Evolutionary conservation across 1,140 invertebrate species (phyloP), one percentile per base, ranked within the genome.

Genomic region (Sinonovacula constricta): DNA sequence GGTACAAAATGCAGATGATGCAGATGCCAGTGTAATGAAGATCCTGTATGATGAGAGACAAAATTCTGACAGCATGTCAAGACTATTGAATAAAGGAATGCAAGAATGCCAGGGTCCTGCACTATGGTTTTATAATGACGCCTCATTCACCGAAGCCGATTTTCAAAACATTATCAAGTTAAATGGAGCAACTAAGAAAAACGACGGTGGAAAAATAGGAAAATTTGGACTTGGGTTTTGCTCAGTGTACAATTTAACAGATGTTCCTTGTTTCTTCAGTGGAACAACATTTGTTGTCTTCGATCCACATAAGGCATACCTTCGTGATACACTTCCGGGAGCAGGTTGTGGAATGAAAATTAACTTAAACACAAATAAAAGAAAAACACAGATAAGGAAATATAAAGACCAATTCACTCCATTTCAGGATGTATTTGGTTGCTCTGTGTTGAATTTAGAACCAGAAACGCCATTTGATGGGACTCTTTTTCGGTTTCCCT

Each of bases 1-100:
- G 15, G 68, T 88, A 36, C 87, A 88, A 62, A 88, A 97, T 80
- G 88, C 89, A 24, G 89, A 90, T 78, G 89, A 90, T 84, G 88
- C 89, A 28, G 83, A 85, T 36, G 88, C 89, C 12, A 86, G 80
- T 3, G 78, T 82, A 74, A 81, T 90, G 1, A 65, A 80, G 24
- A 89, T 90, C 70, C 83, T 89, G 12, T 76, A 84, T 57, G 89
- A 88, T 53, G 86, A 89, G 74, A 56, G 88, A 63, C 65, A 83
- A 62, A 86, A 88, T 68, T 36, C 74, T 28, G 70, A 87, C 39
- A 31, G 53, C 5, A 60, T 68, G 34, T 77, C 83, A 36, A 72
- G 81, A n/a, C 71, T 89, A 2, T 51, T 88, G 12, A 79, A 81
- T 68, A 81, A 86, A 22, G 81, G 76, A 1, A 85, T 89, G 81